Evolutionary conservation across 2,888 invertebrate species (phyloP).

Genomic region (Drosophila borborema): DNA sequence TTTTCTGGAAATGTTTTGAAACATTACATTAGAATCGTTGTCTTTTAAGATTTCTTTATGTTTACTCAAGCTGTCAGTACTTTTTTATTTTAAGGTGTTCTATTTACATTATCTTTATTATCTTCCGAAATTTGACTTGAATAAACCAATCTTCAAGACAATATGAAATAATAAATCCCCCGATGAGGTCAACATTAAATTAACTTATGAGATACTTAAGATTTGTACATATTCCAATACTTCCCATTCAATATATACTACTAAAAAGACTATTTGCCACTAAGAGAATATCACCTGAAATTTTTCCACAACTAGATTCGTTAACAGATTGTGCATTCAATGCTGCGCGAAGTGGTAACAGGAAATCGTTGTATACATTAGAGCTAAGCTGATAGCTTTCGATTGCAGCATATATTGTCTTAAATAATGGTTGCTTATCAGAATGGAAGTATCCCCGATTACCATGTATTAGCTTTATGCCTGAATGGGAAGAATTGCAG

Average conservation of each 20-base stretch:
- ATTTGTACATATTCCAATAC: not conserved
- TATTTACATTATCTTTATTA: not conserved
- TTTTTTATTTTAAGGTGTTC: not conserved
- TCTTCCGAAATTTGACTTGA: not conserved
- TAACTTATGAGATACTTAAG: not conserved
- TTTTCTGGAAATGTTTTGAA: not conserved
- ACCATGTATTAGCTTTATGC: conserved; percentile 95
- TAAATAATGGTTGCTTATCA: conserved; percentile 94
- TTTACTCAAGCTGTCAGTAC: not conserved
- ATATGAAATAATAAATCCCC: no score
- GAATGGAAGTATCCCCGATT: conserved; percentile 94
- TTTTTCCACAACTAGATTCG: conserved; percentile 89
- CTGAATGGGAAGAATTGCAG: conserved; percentile 88
- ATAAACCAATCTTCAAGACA: not conserved
- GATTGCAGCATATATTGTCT: conserved; percentile 88
- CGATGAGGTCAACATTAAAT: no score
- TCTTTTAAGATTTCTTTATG: not conserved
- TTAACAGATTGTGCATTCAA: conserved; percentile 87
- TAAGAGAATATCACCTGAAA: conserved; percentile 86
- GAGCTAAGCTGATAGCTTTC: conserved; percentile 87
- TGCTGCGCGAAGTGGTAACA: conserved; percentile 72
- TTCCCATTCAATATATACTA: conserved; percentile 58
- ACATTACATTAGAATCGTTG: not conserved
- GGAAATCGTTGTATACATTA: conserved; percentile 73
- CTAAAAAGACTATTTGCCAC: conserved; percentile 84